Base-by-base conservation (phyloP, 2,888 invertebrate species). In the Mythimna albipuncta region DNA sequence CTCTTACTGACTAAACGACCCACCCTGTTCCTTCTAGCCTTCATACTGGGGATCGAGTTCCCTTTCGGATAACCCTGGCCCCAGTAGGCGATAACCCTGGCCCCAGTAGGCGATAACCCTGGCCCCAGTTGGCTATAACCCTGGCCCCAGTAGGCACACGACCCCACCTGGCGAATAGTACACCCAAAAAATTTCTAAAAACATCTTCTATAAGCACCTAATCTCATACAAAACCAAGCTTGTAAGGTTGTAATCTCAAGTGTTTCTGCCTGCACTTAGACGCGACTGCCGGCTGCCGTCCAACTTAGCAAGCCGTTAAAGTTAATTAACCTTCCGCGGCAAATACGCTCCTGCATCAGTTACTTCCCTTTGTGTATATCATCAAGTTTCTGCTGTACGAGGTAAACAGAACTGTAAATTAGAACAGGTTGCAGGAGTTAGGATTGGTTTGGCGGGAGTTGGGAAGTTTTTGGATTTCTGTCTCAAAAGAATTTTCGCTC, bases 301-400 rank as follows among this genome's bases (percentile, higher is more conserved):
- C 58, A 82, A 82, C 72, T 83, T 83, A 64, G 35, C 69, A 79
- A 73, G 58, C 76, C 70, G 82, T 82, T 82, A 70, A 76, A 83
- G 75, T 80, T 82, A 83, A 82, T 82, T 81, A 83, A 83, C 83
- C 81, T 83, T 64, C 38, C 57, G 72, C 13, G 57, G 72, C 76
- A 82, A 82, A 81, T 74, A 81, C 75, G 75, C 50, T 74, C 62
- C 70, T 73, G 80, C 75, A 71, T 83, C 83, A 69, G 69, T 83
- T 69, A 41, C 69, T 82, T 64, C 66, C 67, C 80, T 82, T 82
- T 82, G 79, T 79, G 71, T 78, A 67, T 82, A 70, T 82, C 82
- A 82, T 69, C 68, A 70, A 80, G 82, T 81, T 82, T 65, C 73
- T 58, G 59, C 47, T 68, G 50, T 21, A 64, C 16, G 72, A 67